These are phyloP conservation scores for Mirounga angustirostris DNA, from an alignment of 2,113 vertebrate species.

Conservation along the genomic window DNA sequence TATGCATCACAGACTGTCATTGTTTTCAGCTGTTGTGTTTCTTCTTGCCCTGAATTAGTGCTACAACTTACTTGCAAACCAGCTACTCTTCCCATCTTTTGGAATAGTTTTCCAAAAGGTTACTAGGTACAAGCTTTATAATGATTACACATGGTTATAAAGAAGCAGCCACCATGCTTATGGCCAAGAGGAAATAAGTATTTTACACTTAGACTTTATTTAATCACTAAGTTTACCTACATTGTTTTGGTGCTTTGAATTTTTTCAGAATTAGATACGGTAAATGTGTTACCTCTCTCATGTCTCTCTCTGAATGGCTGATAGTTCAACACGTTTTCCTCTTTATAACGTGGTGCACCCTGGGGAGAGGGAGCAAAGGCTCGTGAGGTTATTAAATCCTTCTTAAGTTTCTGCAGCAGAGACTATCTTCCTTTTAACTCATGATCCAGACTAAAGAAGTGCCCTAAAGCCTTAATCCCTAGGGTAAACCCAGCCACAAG, in stretches of 20 bases:
- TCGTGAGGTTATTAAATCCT: constrained; percentile 36
- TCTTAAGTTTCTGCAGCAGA: constrained; percentile 9
- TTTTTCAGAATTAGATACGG: constrained; percentile 34
- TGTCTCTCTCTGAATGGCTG: not conserved
- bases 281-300: not conserved
- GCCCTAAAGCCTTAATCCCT: not conserved
- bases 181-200: constrained; percentile 18
- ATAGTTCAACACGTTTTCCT: not conserved
- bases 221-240: not conserved
- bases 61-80: not conserved
- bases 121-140: constrained; percentile 24
- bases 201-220: constrained; percentile 4
- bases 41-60: not conserved
- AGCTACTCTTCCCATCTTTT: not conserved
- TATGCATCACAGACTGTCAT: not conserved
- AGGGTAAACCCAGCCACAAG: not conserved
- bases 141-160: constrained; percentile 12
- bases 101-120: constrained; percentile 9
- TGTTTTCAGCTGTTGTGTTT: not conserved
- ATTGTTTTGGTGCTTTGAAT: not conserved
- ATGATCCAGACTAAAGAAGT: not conserved
- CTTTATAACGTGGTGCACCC: not conserved
- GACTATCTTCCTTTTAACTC: constrained; percentile 31
- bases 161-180: not conserved
- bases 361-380: not conserved